Conservation (phyloP, 1,140 invertebrate genomes). For the Asobara japonica region DNA sequence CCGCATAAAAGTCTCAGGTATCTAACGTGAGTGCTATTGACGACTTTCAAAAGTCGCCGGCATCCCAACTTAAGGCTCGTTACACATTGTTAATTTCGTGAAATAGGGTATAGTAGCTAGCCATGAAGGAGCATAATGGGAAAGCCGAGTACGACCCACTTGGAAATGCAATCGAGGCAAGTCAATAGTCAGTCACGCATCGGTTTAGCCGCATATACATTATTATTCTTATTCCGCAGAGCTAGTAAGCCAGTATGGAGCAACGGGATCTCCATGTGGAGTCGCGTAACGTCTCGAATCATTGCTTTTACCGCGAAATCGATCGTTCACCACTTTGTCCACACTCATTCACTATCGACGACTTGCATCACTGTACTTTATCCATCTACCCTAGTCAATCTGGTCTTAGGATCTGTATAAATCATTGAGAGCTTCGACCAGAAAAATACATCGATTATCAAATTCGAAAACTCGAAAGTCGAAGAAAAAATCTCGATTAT, state of each 20-base stretch:
- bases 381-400: too few relatives aligned
- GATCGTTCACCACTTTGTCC: conserved; percentile 8
- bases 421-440: too few relatives aligned
- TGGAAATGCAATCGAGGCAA: conserved; percentile 5
- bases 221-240: neutral
- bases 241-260: neutral
- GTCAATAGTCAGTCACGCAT: conserved; percentile 11
- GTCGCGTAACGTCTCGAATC: conserved; percentile 23
- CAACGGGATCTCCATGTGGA: conserved; percentile 14
- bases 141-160: conserved; percentile 6
- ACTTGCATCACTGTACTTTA: neutral
- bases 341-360: neutral
- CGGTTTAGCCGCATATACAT: conserved; percentile 5
- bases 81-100: too few relatives aligned
- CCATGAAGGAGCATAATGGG: neutral
- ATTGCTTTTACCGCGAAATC: conserved; percentile 21
- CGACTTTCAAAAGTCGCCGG: too few relatives aligned
- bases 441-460: too few relatives aligned
- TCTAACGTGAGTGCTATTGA: too few relatives aligned
- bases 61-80: too few relatives aligned
- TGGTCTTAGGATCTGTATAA: too few relatives aligned
- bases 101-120: neutral
- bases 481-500: too few relatives aligned
- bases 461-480: too few relatives aligned
- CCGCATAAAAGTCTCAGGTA: too few relatives aligned